These are phyloP conservation scores for Ennomos fuscantarius DNA, from an alignment of 2,888 invertebrate genomes.

Conservation along the genomic window DNA sequence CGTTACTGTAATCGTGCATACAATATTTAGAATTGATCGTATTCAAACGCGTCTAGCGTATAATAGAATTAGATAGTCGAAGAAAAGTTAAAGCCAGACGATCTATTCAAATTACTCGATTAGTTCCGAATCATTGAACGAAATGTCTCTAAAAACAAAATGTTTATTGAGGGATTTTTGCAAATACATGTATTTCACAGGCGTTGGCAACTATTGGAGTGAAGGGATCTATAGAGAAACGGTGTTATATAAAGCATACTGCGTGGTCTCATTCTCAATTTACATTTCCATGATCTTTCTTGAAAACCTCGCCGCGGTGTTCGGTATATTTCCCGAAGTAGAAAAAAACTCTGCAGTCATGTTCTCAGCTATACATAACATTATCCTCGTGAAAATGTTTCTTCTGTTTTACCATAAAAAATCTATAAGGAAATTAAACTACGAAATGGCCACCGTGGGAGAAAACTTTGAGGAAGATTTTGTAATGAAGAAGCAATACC, in stretches of 20 bases:
- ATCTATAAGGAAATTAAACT: conserved; percentile 70
- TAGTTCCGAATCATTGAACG: conserved; percentile 29
- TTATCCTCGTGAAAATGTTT: conserved; percentile 71
- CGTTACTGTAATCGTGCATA: conserved; percentile 7
- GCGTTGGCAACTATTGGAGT: conserved; percentile 70
- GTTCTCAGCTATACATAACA: conserved; percentile 74
- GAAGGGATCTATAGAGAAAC: conserved; percentile 62
- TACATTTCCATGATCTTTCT: conserved; percentile 72
- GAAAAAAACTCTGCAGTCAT: conserved; percentile 76
- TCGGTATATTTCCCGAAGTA: conserved; percentile 68
- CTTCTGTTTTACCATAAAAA: conserved; percentile 67
- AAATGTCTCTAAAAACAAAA: conserved; percentile 63
- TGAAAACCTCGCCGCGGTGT: conserved; percentile 70
- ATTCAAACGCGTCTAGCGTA: conserved; percentile 21
- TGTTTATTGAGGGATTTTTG: conserved; percentile 60
- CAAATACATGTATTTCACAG: conserved; percentile 69
- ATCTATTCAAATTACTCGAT: conserved; percentile 25
- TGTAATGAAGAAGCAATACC: conserved; percentile 65
- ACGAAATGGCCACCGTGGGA: conserved; percentile 67
- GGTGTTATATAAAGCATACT: conserved; percentile 58
- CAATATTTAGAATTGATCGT: conserved; percentile 1
- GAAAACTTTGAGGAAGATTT: conserved; percentile 60
- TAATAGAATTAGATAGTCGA: conserved; percentile 9
- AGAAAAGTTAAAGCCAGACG: conserved; percentile 18
- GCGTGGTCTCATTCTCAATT: conserved; percentile 58